These are phyloP conservation scores for Leptopilina syphax DNA, from an alignment of 2,888 invertebrate species.

Conservation along the genomic window DNA sequence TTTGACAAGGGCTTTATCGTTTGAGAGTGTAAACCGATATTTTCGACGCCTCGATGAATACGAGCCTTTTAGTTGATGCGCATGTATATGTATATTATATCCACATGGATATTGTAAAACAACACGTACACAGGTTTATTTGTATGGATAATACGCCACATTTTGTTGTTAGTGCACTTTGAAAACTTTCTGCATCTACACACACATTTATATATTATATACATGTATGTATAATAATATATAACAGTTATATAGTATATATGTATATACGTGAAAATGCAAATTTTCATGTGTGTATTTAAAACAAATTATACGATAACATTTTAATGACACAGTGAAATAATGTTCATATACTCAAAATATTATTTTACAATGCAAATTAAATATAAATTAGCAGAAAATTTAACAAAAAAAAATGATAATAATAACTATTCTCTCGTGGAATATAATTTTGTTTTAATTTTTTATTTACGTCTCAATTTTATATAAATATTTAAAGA, in stretches of 20 bases:
- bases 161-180: conserved; percentile 39
- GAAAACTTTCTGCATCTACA: background rate
- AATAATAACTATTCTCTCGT: background rate
- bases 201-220: too few relatives aligned
- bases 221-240: too few relatives aligned
- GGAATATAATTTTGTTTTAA: background rate
- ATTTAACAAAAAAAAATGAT: too few relatives aligned
- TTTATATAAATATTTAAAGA: too few relatives aligned
- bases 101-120: conserved; percentile 12
- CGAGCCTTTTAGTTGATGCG: conserved; percentile 52
- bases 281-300: background rate
- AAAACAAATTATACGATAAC: conserved; percentile 12
- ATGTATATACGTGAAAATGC: background rate
- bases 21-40: conserved; percentile 52
- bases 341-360: background rate
- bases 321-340: background rate
- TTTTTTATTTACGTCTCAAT: background rate
- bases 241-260: background rate
- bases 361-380: background rate
- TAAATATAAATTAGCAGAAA: background rate
- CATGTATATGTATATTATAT: conserved; percentile 47
- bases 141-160: conserved; percentile 50
- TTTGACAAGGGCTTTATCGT: conserved; percentile 29
- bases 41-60: conserved; percentile 53
- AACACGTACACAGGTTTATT: conserved; percentile 47